Evolutionary conservation across 2,888 invertebrate genomes (phyloP).

Genomic region (Keiferia lycopersicella): DNA sequence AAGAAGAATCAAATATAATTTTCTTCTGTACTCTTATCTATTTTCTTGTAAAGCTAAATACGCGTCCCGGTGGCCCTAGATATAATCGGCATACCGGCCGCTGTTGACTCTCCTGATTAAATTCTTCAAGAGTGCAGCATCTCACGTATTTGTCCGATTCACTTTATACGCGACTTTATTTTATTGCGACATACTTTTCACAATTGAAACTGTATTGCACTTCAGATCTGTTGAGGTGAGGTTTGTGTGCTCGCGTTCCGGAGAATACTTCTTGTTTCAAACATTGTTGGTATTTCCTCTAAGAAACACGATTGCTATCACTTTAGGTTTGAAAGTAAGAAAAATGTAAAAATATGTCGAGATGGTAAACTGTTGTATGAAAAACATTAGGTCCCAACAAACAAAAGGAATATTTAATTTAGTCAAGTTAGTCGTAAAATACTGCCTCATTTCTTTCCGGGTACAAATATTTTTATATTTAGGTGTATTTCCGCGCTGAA

Average conservation of each 20-base stretch:
- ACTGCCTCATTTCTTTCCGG: no score
- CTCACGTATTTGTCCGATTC: slow-evolving; percentile 54
- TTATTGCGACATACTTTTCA: slow-evolving; percentile 32
- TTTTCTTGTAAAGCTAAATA: not conserved
- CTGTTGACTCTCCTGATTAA: slow-evolving; percentile 73
- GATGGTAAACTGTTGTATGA: no score
- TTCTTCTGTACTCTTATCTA: not conserved
- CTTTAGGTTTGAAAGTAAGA: no score
- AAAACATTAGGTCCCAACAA: no score
- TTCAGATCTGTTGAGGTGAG: not conserved
- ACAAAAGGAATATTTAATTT: no score
- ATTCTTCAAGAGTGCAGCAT: slow-evolving; percentile 59
- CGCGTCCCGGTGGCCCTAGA: slow-evolving; percentile 42
- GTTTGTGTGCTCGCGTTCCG: not conserved
- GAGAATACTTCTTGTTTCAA: not conserved
- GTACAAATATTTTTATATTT: no score
- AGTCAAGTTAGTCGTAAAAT: no score
- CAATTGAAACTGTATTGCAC: slow-evolving; percentile 5
- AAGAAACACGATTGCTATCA: not conserved
- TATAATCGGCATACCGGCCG: slow-evolving; percentile 72
- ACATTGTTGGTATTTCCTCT: not conserved
- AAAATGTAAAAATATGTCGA: no score
- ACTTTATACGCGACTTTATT: slow-evolving; percentile 44
- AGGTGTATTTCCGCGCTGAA: no score
- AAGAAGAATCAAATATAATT: no score